These are phyloP conservation scores for Heteromormyrus szaboi DNA, from an alignment of 2,797 vertebrate species.

Conservation along the genomic window DNA sequence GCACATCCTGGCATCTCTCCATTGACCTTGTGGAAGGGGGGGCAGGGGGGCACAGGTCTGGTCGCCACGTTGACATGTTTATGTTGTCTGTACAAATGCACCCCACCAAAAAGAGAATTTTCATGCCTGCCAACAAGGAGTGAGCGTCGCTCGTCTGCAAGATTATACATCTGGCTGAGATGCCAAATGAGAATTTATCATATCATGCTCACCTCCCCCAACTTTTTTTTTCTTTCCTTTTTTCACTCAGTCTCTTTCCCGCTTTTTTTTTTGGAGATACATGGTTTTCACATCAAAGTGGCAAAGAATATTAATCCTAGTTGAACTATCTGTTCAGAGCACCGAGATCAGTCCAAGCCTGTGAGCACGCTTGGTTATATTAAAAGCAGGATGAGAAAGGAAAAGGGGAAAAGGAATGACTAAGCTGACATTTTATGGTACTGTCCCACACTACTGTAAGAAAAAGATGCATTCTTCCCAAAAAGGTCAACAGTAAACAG, in stretches of 20 bases:
- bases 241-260: conserved; percentile 46
- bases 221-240: conserved; percentile 43
- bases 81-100: conserved; percentile 40
- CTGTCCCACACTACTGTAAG: not conserved
- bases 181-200: conserved; percentile 62
- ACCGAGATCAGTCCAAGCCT: conserved; percentile 64
- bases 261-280: conserved; percentile 50
- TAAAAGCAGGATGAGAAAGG: conserved; percentile 15
- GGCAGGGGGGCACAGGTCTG: conserved; percentile 14
- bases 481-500: not conserved
- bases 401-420: conserved; percentile 12
- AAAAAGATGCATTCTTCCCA: not conserved
- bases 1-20: conserved; percentile 45
- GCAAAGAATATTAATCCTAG: conserved; percentile 67
- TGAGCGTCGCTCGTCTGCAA: conserved; percentile 39
- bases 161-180: conserved; percentile 61
- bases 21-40: conserved; percentile 49
- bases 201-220: conserved; percentile 58
- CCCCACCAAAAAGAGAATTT: conserved; percentile 43
- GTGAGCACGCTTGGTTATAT: conserved; percentile 39
- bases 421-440: not conserved
- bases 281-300: conserved; percentile 69
- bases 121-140: conserved; percentile 44
- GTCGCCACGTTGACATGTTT: conserved; percentile 58
- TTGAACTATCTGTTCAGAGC: conserved; percentile 59